These are phyloP conservation scores for Hippoglossus hippoglossus DNA, from an alignment of 2,797 vertebrate genomes.

Conservation along the genomic window DNA sequence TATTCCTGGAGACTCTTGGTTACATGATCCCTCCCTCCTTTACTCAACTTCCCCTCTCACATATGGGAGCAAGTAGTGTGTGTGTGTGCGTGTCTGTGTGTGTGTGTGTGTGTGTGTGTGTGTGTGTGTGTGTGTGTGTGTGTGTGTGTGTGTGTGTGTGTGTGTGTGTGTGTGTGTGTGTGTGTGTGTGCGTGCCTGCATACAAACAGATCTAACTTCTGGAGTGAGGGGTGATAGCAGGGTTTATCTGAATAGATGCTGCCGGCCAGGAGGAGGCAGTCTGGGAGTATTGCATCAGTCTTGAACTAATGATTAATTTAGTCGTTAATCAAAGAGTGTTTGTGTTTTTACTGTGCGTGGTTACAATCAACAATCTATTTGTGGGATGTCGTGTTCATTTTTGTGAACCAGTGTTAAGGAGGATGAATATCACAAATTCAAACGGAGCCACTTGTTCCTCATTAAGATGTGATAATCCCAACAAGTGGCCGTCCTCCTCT, in stretches of 20 bases:
- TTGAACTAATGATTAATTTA: conserved; percentile 44
- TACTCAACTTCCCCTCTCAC: conserved; percentile 70
- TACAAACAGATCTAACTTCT: conserved; percentile 55
- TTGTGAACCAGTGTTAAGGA: neutral
- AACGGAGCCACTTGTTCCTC: conserved; percentile 51
- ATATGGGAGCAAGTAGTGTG: conserved; percentile 76
- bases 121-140: conserved; percentile 47
- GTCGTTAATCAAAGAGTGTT: conserved; percentile 25
- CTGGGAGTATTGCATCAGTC: conserved; percentile 25
- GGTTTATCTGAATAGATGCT: conserved; percentile 64
- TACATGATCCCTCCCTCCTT: conserved; percentile 75
- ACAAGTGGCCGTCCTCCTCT: conserved; percentile 51
- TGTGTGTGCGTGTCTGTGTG: conserved; percentile 43
- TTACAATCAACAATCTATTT: conserved; percentile 20
- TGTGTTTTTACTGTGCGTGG: neutral
- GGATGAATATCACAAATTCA: conserved; percentile 44
- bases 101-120: conserved; percentile 30
- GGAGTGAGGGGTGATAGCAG: conserved; percentile 57
- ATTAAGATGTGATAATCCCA: conserved; percentile 55
- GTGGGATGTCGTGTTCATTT: too few relatives aligned
- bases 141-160: conserved; percentile 38
- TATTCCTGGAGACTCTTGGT: conserved; percentile 66
- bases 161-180: conserved; percentile 35
- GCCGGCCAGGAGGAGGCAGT: conserved; percentile 44
- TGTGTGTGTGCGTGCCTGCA: conserved; percentile 22